A percentile compares a stretch with the other conserved stretches of the same genome.
phyloP scores from a whole-genome alignment of 2,888 invertebrate species.

The Nipponacmea schrenckii region DNA sequence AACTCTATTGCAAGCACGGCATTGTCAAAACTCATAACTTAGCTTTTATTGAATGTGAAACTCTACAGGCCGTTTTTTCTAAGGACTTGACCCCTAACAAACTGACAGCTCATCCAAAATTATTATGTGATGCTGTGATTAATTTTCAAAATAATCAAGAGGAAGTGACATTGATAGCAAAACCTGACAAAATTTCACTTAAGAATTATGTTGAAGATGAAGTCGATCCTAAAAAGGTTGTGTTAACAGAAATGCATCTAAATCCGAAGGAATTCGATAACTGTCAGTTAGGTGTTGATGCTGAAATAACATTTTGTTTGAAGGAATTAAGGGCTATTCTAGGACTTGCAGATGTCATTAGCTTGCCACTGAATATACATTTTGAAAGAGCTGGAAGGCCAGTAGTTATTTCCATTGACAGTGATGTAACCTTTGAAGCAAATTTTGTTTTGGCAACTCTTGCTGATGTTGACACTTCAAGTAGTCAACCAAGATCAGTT shows the following conservation, averaged over 20 bases:
- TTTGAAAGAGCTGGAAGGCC: constrained; percentile 86
- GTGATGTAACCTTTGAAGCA: constrained; percentile 80
- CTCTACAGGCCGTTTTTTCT: constrained; percentile 73
- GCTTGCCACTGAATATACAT: constrained; percentile 76
- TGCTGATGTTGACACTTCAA: constrained; percentile 68
- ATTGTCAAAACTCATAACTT: constrained; percentile 83
- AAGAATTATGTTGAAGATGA: constrained; percentile 82
- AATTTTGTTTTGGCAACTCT: constrained; percentile 84
- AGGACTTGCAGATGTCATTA: constrained; percentile 81
- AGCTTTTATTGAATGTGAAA: constrained; percentile 84
- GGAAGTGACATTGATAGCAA: constrained; percentile 82
- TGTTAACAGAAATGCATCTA: constrained; percentile 82
- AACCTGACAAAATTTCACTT: constrained; percentile 74
- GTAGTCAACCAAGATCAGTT: constrained; percentile 32
- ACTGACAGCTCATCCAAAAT: constrained; percentile 63
- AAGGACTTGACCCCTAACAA: constrained; percentile 64
- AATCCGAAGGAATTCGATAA: constrained; percentile 80
- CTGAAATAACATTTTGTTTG: constrained; percentile 84
- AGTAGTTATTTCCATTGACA: constrained; percentile 79
- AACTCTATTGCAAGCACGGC: constrained; percentile 83
- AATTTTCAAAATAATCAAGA: constrained; percentile 85
- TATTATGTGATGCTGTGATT: constrained; percentile 79
- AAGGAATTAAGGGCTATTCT: constrained; percentile 84
- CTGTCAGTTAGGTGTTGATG: constrained; percentile 75
- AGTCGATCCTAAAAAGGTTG: constrained; percentile 75